Evolutionary conservation across 2,888 invertebrate genomes (phyloP), one percentile per base, ranked within the genome.

Genomic region (Trachelus troglodyta): DNA sequence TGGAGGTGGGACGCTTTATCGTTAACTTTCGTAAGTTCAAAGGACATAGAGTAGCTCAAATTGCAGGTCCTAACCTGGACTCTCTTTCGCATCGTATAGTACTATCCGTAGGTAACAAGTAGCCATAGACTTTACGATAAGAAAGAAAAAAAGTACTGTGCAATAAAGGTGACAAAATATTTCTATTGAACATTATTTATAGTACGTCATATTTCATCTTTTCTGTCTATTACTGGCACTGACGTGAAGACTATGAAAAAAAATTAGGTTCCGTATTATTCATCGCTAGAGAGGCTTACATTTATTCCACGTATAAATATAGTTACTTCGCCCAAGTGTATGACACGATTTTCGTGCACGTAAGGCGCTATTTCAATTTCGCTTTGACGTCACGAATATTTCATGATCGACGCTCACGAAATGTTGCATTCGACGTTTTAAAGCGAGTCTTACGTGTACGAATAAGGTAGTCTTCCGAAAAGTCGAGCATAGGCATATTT

Each of bases 131-230:
- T 90, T 90, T 90, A 90, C 83, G 90, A 89, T 88, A 86, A 77
- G 87, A 56, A 23, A 56, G 87, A 87, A 89, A 88, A 87, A 87
- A 87, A 74, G 85, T 83, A 81, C 81, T 83, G 81, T 79, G 88
- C 82, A 88, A 88, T 90, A 90, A 90, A 90, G 85, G 88, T 90
- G 90, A 90, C 90, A 90, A 89, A 90, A 90, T 90, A 90, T 90
- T 90, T 87, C 88, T 87, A 88, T 84, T 82, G 84, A 81, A 81
- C 80, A 83, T 87, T 89, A 90, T 90, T 90, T 90, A 90, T 84
- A 87, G 85, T 80, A 76, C 76, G 84, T 81, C 83, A 82, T 87
- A 87, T 85, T 85, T 87, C 85, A 84, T 40, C 34, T 30, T 69
- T 2, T 23, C 23, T 56, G 56, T 15, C 23, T 23, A 23, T 56